Conservation (phyloP, 1,140 invertebrate species). For the Doryteuthis pealeii region DNA sequence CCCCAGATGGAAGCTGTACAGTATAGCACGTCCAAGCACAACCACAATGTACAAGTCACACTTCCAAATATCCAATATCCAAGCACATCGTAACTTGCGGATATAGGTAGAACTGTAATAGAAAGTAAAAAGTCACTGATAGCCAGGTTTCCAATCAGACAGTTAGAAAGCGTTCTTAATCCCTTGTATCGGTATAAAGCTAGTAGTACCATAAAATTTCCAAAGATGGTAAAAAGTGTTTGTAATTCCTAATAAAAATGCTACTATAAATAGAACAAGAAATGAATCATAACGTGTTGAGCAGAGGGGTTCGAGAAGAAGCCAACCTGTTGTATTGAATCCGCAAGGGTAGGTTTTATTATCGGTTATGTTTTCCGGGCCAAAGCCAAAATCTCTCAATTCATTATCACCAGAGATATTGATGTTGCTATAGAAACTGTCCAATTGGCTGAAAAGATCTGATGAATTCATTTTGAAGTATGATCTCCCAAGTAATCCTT, state of each 20-base stretch:
- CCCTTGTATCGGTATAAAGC: constrained; percentile 54
- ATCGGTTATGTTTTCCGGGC: no score
- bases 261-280: constrained; percentile 40
- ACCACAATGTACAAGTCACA: constrained; percentile 51
- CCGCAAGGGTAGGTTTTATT: constrained; percentile 22
- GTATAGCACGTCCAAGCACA: constrained; percentile 59
- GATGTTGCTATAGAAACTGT: background rate
- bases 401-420: no score
- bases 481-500: no score
- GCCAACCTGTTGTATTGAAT: constrained; percentile 41
- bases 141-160: constrained; percentile 60
- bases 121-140: constrained; percentile 59
- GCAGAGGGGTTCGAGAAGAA: constrained; percentile 38
- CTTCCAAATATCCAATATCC: constrained; percentile 60
- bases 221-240: constrained; percentile 59
- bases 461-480: background rate
- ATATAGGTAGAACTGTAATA: constrained; percentile 58
- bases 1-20: constrained; percentile 62
- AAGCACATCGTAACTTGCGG: constrained; percentile 52
- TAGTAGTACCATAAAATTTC: constrained; percentile 56
- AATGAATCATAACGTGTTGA: constrained; percentile 44
- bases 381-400: no score
- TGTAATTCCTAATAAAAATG: constrained; percentile 44
- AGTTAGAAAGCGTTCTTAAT: constrained; percentile 59
- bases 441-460: background rate